phyloP scores from a whole-genome alignment of 2,113 vertebrate species.

The Periophthalmodon schlosseri region DNA sequence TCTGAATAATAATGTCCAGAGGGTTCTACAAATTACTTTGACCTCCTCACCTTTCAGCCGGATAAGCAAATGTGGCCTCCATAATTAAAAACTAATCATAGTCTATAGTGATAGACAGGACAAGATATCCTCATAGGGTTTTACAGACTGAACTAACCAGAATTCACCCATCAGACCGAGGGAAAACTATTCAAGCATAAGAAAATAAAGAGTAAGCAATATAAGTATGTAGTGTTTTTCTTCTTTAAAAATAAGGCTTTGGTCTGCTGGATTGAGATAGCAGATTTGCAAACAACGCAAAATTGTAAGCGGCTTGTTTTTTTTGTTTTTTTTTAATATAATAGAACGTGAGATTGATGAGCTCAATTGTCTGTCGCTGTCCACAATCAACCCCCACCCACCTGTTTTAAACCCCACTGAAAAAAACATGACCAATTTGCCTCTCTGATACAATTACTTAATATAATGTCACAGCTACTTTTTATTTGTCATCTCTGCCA shows the following conservation, averaged over 20 bases:
- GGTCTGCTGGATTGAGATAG: neutral
- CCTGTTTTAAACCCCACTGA: neutral
- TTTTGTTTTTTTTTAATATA: neutral
- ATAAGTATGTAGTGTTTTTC: neutral
- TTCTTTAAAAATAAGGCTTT: neutral
- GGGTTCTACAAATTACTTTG: neutral
- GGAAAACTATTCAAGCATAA: too few species aligned
- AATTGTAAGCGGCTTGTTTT: neutral
- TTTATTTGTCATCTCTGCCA: neutral
- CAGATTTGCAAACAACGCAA: neutral
- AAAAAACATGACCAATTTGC: neutral
- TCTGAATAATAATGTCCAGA: slow-evolving; percentile 9
- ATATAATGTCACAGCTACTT: too few species aligned
- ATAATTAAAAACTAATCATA: neutral
- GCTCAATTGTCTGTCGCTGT: neutral
- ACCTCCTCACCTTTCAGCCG: neutral
- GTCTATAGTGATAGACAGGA: neutral
- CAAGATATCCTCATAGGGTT: too few species aligned
- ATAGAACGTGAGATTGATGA: neutral
- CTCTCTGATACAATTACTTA: neutral
- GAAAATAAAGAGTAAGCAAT: neutral
- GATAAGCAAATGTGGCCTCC: neutral
- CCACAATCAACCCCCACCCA: neutral
- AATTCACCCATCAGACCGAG: too few species aligned
- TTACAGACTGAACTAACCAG: too few species aligned